phyloP scores from a whole-genome alignment of 2,797 vertebrate genomes.

The Ctenopoma multispine region DNA sequence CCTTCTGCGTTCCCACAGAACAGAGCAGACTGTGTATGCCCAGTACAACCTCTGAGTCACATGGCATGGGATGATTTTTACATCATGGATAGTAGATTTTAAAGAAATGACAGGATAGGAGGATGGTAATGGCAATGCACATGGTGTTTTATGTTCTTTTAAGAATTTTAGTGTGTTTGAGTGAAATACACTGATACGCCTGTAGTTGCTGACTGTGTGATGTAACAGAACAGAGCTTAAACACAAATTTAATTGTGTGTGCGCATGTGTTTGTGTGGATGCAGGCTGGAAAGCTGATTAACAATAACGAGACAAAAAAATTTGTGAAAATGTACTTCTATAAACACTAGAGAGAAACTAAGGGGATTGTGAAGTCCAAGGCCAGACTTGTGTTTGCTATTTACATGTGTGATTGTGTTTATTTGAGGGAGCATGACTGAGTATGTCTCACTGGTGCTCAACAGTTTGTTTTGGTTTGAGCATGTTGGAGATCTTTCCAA shows the following conservation, averaged over 20 bases:
- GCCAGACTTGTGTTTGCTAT: slow-evolving; percentile 48
- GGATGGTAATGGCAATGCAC: neutral
- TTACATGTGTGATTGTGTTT: slow-evolving; percentile 56
- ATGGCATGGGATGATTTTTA: slow-evolving; percentile 15
- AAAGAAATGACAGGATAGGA: slow-evolving; percentile 2
- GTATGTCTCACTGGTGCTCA: slow-evolving; percentile 46
- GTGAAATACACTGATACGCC: neutral
- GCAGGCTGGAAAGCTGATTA: slow-evolving; percentile 17
- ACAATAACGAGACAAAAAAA: slow-evolving; percentile 65
- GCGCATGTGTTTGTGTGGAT: neutral
- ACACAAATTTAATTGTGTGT: neutral
- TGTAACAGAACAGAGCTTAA: neutral
- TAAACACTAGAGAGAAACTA: slow-evolving; percentile 60
- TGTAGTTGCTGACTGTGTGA: neutral
- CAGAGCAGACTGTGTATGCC: slow-evolving; percentile 16
- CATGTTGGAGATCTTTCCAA: slow-evolving; percentile 39
- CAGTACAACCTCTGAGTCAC: slow-evolving; percentile 35
- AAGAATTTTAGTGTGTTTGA: neutral
- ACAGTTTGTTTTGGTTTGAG: slow-evolving; percentile 58
- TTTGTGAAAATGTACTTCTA: slow-evolving; percentile 57
- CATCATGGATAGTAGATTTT: neutral
- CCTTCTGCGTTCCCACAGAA: neutral
- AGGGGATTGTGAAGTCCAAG: slow-evolving; percentile 51
- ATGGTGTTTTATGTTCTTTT: neutral
- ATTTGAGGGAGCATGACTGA: slow-evolving; percentile 65